phyloP scores from a whole-genome alignment of 1,140 invertebrate species.

The Formica exsecta region DNA sequence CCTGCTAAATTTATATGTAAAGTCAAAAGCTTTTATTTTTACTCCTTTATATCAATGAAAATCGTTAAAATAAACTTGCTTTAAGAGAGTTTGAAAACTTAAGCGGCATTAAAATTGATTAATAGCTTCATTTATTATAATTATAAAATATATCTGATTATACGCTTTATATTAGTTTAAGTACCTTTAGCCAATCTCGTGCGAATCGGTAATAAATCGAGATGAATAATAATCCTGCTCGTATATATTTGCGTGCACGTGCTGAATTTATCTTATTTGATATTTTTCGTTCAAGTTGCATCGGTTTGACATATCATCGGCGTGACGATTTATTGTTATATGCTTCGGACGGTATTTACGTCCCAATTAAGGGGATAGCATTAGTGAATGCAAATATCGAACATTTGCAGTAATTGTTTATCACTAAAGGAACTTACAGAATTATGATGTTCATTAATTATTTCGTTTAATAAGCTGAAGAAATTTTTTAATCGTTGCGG shows the following conservation, averaged over 20 bases:
- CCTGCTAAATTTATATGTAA: slow-evolving; percentile 20
- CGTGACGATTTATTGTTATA: slow-evolving; percentile 16
- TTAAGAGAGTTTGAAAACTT: background rate
- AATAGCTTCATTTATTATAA: slow-evolving; percentile 18
- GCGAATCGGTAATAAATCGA: slow-evolving; percentile 39
- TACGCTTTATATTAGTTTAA: background rate
- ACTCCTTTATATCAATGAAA: background rate
- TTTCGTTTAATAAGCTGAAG: background rate
- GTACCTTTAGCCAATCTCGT: background rate
- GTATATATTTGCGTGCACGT: slow-evolving; percentile 2
- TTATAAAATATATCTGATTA: background rate
- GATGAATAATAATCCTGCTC: slow-evolving; percentile 7
- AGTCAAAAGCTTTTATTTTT: background rate
- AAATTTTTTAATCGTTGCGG: slow-evolving; percentile 22
- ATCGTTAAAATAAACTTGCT: background rate
- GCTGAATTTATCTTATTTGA: slow-evolving; percentile 18
- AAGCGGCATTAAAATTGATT: background rate
- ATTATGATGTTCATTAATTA: background rate
- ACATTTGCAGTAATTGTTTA: slow-evolving; percentile 8
- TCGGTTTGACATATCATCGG: background rate
- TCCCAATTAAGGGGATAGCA: background rate
- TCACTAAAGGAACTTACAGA: background rate
- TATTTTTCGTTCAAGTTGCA: background rate
- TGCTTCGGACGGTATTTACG: background rate
- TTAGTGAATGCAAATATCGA: background rate